Percentiles rank a stretch among this genome's conserved stretches.
These are phyloP conservation scores for Limanda limanda DNA, from an alignment of 2,113 vertebrate species.

Conservation along the genomic window DNA sequence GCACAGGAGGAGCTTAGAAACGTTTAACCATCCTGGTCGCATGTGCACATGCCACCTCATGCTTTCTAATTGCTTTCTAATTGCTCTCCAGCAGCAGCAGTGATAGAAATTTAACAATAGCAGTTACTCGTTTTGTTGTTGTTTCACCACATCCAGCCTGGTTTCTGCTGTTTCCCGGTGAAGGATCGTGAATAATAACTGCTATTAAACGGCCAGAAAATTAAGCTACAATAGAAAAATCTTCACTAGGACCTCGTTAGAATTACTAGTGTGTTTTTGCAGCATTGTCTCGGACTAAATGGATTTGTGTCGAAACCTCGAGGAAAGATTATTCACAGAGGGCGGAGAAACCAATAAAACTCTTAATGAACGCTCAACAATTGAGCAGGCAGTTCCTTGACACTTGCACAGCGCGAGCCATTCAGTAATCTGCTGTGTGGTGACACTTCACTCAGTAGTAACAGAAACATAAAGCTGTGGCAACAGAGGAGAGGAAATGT, in stretches of 20 bases:
- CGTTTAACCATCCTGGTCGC: slow-evolving; percentile 60
- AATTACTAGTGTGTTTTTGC: slow-evolving; percentile 18
- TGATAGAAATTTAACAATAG: slow-evolving; percentile 16
- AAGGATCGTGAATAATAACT: not conserved
- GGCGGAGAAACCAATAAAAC: slow-evolving; percentile 34
- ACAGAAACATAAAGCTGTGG: not conserved
- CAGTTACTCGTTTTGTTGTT: not conserved
- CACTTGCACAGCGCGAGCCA: not conserved
- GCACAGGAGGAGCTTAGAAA: slow-evolving; percentile 63
- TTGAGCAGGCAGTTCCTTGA: not conserved
- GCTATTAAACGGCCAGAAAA: not conserved
- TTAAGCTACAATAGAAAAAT: not conserved
- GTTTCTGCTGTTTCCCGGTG: not conserved
- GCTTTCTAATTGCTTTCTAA: slow-evolving; percentile 59
- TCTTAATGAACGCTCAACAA: slow-evolving; percentile 3
- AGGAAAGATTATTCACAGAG: slow-evolving; percentile 14
- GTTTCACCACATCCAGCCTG: not conserved
- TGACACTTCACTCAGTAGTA: not conserved
- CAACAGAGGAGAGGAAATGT: slow-evolving; percentile 7
- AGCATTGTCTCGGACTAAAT: slow-evolving; percentile 4
- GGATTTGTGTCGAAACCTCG: slow-evolving; percentile 46
- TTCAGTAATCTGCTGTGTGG: not conserved
- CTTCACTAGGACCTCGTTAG: not conserved
- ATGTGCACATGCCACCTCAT: slow-evolving; percentile 51
- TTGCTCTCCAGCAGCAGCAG: slow-evolving; percentile 44